Base-by-base conservation (phyloP, 2,113 vertebrate species). In the Pelecanus crispus region DNA sequence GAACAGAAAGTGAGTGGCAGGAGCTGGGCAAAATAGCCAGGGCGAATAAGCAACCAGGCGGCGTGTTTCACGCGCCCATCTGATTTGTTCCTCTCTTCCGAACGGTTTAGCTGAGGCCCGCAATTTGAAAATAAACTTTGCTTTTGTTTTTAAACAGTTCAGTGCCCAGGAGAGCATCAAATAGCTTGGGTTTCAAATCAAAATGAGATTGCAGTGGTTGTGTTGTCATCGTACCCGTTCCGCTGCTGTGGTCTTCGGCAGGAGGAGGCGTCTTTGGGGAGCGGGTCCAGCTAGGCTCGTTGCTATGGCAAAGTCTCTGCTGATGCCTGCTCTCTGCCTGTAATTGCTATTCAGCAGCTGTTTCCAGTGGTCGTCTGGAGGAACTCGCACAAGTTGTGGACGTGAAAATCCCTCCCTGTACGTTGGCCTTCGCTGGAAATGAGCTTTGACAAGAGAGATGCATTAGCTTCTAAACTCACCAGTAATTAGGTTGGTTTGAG, bases 311-410 rank as follows among this genome's bases (percentile, higher is more conserved):
- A 97, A 95, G 55, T 78, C 92, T 96, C 95, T 82, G 68, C 95
- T 66, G 95, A 86, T 95, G 96, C 94, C 85, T 94, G 68, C 90
- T 92, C 88, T 79, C 86, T 52, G 96, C 79, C 86, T 95, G 89
- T 80, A 94, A 97, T 97, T 97, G 97, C 97, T 97, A 93, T 97
- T 96, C 89, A 93, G 95, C 91, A 95, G 95, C 96, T 97, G 95
- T 95, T 97, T 96, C 94, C 86, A 95, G 95, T 71, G 92, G 94
- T 92, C 56, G 84, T 95, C 97, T 94, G 83, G 55, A 95, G 80
- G 86, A 93, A 66, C 95, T 90, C 26, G 55, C 61, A 50, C 91
- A 71, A 95, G 86, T 91, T 86, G 74, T 6, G 78, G 86, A 59
- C 2, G 3, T 80, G 67, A 89, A 83, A 90, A 91, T 90, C 72